phyloP scores from a whole-genome alignment of 1,140 invertebrate genomes.

The Heliconius nattereri region DNA sequence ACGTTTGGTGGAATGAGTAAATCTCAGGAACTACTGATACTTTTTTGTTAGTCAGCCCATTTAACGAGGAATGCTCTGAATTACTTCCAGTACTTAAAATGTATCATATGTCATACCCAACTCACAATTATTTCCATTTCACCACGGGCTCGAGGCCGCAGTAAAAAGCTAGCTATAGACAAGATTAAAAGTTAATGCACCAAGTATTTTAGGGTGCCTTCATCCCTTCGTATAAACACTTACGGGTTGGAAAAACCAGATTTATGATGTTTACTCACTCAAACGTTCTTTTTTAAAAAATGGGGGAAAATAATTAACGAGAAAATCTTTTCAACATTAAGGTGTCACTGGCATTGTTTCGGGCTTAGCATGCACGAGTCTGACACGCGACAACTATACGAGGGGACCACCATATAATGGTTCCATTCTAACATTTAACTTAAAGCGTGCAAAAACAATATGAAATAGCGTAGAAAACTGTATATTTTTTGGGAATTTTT shows the following conservation, averaged over 20 bases:
- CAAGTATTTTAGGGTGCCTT: background rate
- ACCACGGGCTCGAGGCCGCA: no score
- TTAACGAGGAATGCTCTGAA: no score
- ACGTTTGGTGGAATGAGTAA: no score
- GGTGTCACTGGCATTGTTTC: slow-evolving; percentile 27
- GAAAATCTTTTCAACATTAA: slow-evolving; percentile 31
- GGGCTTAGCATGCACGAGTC: slow-evolving; percentile 18
- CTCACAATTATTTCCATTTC: no score
- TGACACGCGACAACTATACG: slow-evolving; percentile 29
- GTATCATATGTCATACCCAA: no score
- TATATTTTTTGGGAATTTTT: slow-evolving; percentile 3
- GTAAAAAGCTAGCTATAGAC: background rate
- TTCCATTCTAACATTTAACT: slow-evolving; percentile 23
- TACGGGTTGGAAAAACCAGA: slow-evolving; percentile 3
- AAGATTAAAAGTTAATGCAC: background rate
- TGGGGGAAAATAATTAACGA: slow-evolving; percentile 35
- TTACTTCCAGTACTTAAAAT: no score
- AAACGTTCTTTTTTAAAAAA: background rate
- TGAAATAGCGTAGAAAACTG: background rate
- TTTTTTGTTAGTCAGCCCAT: no score
- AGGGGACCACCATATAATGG: slow-evolving; percentile 13
- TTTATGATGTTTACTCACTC: slow-evolving; percentile 12
- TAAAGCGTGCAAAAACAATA: slow-evolving; percentile 20
- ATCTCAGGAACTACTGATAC: no score
- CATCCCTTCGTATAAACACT: background rate